phyloP scores from a whole-genome alignment of 92 coral and sea anemone species.

The Muricea muricata region DNA sequence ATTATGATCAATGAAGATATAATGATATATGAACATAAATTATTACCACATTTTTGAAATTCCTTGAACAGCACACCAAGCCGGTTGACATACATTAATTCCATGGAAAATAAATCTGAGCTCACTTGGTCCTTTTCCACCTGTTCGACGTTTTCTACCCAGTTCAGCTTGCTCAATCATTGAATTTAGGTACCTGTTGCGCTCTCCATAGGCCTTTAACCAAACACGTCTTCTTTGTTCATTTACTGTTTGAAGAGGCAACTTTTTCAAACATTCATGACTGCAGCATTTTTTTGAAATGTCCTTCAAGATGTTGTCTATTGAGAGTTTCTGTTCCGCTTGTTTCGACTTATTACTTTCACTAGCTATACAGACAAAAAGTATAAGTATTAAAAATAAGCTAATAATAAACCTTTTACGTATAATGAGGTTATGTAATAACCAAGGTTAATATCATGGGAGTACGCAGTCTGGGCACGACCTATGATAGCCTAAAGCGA shows the following conservation, averaged over 20 bases:
- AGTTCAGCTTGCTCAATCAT: background rate
- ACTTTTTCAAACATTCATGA: background rate
- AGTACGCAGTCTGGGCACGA: too few relatives aligned
- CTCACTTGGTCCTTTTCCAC: background rate
- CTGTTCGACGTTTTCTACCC: background rate
- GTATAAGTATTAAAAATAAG: too few relatives aligned
- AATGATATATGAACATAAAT: too few relatives aligned
- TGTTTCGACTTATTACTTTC: background rate
- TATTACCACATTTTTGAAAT: background rate
- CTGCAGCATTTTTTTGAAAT: background rate
- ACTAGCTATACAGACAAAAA: background rate
- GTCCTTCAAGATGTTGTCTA: background rate
- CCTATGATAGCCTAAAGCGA: too few relatives aligned
- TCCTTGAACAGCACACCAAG: conserved; percentile 10
- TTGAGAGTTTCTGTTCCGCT: background rate
- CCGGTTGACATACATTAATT: background rate
- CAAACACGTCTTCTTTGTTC: background rate
- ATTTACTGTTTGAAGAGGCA: background rate
- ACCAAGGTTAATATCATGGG: too few relatives aligned
- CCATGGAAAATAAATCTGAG: background rate
- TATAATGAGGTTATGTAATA: too few relatives aligned
- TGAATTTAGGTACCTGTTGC: background rate
- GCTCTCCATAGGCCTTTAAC: background rate
- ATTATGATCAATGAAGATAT: too few relatives aligned
- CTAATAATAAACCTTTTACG: too few relatives aligned